A percentile compares a stretch with the other conserved stretches of the same genome.
Evolutionary conservation across 1,140 invertebrate genomes (phyloP).

Genomic region (Formica exsecta): DNA sequence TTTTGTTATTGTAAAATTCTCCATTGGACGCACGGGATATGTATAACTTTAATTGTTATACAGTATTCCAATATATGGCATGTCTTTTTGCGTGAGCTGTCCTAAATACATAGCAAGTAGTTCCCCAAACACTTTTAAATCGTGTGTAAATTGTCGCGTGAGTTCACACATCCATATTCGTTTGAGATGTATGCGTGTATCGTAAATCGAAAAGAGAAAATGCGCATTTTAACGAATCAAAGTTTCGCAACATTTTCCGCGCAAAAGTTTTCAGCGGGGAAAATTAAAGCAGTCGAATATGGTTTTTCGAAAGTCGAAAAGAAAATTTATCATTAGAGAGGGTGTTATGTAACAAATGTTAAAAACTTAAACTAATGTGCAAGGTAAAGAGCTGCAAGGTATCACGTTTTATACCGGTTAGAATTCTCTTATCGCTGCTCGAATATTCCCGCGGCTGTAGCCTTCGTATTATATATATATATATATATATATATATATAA

Average conservation of each 20-base stretch:
- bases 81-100: neutral
- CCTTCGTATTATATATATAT: neutral
- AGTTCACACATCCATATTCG: neutral
- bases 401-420: neutral
- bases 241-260: slow-evolving; percentile 15
- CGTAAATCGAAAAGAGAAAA: slow-evolving; percentile 1
- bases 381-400: neutral
- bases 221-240: slow-evolving; percentile 46
- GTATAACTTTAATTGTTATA: neutral
- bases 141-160: neutral
- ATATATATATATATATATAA: neutral
- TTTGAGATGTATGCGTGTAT: neutral
- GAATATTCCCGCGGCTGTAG: neutral
- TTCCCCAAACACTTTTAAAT: neutral
- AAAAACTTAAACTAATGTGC: slow-evolving; percentile 39
- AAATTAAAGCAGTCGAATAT: slow-evolving; percentile 55
- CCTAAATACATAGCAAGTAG: neutral
- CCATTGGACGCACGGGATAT: neutral
- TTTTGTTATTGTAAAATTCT: neutral
- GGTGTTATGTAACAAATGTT: slow-evolving; percentile 13
- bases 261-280: slow-evolving; percentile 32
- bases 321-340: slow-evolving; percentile 12
- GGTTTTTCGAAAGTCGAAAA: slow-evolving; percentile 34
- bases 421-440: slow-evolving; percentile 31
- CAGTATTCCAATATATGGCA: neutral